phyloP scores from a whole-genome alignment of 2,113 vertebrate genomes.

The Glaucomys volans region DNA sequence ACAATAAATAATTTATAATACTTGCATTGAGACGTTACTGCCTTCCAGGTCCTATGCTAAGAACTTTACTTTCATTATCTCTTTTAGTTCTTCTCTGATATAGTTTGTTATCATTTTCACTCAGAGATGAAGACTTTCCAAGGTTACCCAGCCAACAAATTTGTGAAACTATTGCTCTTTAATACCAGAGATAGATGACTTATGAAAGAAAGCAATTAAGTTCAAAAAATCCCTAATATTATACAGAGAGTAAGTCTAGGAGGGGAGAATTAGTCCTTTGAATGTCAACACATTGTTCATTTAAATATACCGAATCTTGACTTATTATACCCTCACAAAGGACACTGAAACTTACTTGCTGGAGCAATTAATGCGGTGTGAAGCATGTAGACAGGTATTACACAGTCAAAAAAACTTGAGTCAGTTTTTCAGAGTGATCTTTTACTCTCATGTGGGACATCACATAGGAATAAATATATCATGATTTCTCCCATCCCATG shows the following conservation, averaged over 20 bases:
- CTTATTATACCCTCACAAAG: background rate
- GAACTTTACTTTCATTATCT: background rate
- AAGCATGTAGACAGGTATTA: background rate
- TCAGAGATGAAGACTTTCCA: conserved; percentile 28
- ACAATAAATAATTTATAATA: background rate
- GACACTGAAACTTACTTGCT: background rate
- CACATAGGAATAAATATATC: conserved; percentile 8
- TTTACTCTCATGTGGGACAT: background rate
- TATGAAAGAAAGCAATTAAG: background rate
- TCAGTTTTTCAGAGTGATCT: background rate
- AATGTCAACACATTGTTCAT: background rate
- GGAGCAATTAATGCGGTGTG: background rate
- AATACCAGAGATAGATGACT: background rate
- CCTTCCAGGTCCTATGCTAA: background rate
- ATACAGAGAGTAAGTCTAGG: background rate
- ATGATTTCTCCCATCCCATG: background rate
- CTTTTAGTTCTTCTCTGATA: background rate
- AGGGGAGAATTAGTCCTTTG: background rate
- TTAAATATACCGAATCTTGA: background rate
- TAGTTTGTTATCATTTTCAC: background rate
- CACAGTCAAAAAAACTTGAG: background rate
- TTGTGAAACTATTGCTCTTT: background rate
- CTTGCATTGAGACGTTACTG: background rate
- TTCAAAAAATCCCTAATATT: background rate
- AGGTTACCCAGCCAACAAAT: background rate